Evolutionary conservation across 2,113 vertebrate genomes (phyloP), one percentile per base, ranked within the genome.

Genomic region (Xiphias gladius): DNA sequence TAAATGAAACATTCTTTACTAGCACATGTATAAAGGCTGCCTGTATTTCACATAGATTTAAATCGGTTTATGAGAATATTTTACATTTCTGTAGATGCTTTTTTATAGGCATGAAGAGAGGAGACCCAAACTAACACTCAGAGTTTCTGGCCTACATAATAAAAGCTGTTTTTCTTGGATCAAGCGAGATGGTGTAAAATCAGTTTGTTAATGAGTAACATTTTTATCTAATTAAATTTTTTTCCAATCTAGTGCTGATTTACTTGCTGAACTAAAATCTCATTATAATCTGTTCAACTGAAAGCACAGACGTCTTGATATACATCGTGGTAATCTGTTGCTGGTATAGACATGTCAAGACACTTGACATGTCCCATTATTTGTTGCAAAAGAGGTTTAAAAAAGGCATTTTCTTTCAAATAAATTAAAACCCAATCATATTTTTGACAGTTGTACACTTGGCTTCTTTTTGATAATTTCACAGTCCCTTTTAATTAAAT

Each of bases 181-280:
- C 39, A 32, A 67, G 58, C 19, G 10, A 65, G 68, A 86, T 80
- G 83, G 28, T 57, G 86, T 35, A 80, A 91, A 50, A 73, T 79
- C n/a, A 5, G 68, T 71, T 63, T 84, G 66, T 58, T 86, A 79
- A 85, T 39, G 76, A 59, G 86, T 46, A 83, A 85, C 76, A 76
- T 80, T 17, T 70, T 61, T 52, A 65, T 73, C 54, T 64, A 76
- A 90, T 59, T 71, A 16, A 87, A 22, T 48, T 30, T 59, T 65
- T 55, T n/a, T 1, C 1, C 61, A 58, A 52, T 66, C 28, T 58
- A 26, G n/a, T 7, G 46, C 41, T 78, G 65, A 76, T 85, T 88
- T 70, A 68, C 54, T 61, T 74, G 19, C 68, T 63, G 26, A 73
- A 50, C 48, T 67, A 19, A 86, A 83, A 82, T 75, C 55, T 54